Percentiles rank a stretch among this genome's conserved stretches.
Conservation (phyloP, 2,113 vertebrate species). For the Nothoprocta pentlandii region DNA sequence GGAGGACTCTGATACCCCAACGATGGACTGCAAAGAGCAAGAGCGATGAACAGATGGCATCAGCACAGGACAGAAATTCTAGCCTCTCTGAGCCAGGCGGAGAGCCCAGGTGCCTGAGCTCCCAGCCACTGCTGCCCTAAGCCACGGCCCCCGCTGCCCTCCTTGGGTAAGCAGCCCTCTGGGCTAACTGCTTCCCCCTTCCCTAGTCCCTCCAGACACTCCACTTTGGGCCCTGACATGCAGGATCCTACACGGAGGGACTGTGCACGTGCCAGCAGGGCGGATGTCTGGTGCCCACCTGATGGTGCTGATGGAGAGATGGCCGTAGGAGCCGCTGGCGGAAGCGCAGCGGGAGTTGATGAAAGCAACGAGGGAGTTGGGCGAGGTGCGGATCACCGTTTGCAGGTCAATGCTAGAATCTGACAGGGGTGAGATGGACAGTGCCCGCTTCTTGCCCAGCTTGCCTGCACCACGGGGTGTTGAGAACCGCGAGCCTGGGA, state of each 20-base stretch:
- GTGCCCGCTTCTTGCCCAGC: conserved; percentile 93
- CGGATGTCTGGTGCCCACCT: conserved; percentile 79
- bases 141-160: not conserved
- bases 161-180: not conserved
- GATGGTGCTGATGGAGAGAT: conserved; percentile 94
- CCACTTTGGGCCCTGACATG: rapidly evolving
- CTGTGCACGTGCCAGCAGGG: not conserved
- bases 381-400: conserved; percentile 95
- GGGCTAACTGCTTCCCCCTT: not conserved
- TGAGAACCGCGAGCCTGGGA: conserved; percentile 88
- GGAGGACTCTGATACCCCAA: conserved; percentile 88
- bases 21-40: conserved; percentile 82
- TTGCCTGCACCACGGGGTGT: conserved; percentile 90
- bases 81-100: not conserved
- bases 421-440: conserved; percentile 96
- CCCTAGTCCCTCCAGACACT: not conserved
- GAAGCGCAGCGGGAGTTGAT: conserved; percentile 94
- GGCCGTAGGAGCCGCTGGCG: conserved; percentile 90
- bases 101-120: not conserved
- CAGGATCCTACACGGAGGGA: not conserved
- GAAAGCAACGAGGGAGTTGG: conserved; percentile 95
- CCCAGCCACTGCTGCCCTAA: not conserved
- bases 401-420: conserved; percentile 96
- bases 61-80: not conserved
- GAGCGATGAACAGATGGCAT: not conserved